Evolutionary conservation across 2,113 vertebrate species (phyloP), one percentile per base, ranked within the genome.

Genomic region (Mormyrus lacerda): DNA sequence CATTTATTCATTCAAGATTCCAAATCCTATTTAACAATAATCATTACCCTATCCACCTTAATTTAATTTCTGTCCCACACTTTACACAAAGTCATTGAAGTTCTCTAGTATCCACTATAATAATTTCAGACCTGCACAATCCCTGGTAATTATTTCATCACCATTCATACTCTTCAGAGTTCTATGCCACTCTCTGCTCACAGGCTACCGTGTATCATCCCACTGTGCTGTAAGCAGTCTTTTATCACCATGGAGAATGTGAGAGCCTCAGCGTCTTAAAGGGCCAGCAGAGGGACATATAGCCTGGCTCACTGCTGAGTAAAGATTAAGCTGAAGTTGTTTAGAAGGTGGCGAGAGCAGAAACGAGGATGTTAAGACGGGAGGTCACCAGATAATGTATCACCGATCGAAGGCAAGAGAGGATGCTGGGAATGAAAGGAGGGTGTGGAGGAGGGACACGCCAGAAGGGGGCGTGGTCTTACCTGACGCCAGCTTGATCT

Each of bases 401-500:
- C 42, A 47, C 82, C 1, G 8, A 45, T 9, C 27, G 21, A 87
- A 35, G 53, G 9, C 21, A 65, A 69, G 31, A 21, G 55, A 35
- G 55, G 35, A 87, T 24, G 35, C 19, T 39, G 84, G 85, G 31
- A 87, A 39, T 42, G 47, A 82, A 85, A 39, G n/a, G 35, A 47
- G 42, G 45, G 47, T 13, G 11, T n/a, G 13, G 65, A 39, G 45
- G 19, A 50, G 65, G 65, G 21, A 42, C 27, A 51, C 19, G 24
- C 45, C 21, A 19, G 11, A 6, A 88, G 17, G 31, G 87, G 87
- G 27, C 13, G 88, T 50, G 69, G 9, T 7, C 93, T 92, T 61
- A 99, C 98, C 98, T 95, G 98, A 96, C 53, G 98, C 97, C 0
- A 99, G 96, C 93, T 99, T 99, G 95, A 99, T 98, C 87, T 98